These are phyloP conservation scores for Andricus grossulariae DNA, from an alignment of 1,140 invertebrate species.

Conservation along the genomic window DNA sequence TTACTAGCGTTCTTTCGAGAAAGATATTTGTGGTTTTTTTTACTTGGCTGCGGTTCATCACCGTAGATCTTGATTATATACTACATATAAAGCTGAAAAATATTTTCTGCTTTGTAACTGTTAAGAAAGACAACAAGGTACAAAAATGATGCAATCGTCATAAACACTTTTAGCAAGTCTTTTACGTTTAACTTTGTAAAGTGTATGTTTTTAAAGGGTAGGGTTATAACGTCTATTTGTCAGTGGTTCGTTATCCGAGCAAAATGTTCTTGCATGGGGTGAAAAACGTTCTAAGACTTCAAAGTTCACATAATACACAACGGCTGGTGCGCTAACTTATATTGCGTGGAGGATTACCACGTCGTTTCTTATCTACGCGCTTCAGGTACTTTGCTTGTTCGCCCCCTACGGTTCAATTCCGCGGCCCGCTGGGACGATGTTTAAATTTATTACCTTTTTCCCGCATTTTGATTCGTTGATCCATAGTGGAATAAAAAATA, in stretches of 20 bases:
- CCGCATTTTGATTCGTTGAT: neutral
- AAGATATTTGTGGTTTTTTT: too few relatives aligned
- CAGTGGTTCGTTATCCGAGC: neutral
- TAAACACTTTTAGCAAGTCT: too few relatives aligned
- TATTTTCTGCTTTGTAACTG: too few relatives aligned
- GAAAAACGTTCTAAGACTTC: conserved; percentile 35
- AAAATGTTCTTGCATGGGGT: conserved; percentile 34
- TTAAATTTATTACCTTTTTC: conserved; percentile 68
- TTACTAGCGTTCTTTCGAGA: too few relatives aligned
- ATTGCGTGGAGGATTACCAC: conserved; percentile 71
- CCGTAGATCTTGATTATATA: too few relatives aligned
- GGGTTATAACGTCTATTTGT: neutral
- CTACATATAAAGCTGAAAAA: too few relatives aligned
- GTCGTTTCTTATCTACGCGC: conserved; percentile 70
- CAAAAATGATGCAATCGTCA: too few relatives aligned
- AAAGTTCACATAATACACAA: conserved; percentile 68
- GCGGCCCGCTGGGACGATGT: conserved; percentile 59
- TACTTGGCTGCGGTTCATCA: too few relatives aligned
- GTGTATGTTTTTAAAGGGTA: too few relatives aligned
- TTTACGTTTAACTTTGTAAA: too few relatives aligned
- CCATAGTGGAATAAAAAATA: too few relatives aligned
- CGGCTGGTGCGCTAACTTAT: conserved; percentile 70
- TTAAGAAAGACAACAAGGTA: too few relatives aligned
- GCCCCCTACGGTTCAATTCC: conserved; percentile 56
- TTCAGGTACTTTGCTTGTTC: conserved; percentile 55